phyloP scores from a whole-genome alignment of 1,140 invertebrate species.

The Orussus abietinus region DNA sequence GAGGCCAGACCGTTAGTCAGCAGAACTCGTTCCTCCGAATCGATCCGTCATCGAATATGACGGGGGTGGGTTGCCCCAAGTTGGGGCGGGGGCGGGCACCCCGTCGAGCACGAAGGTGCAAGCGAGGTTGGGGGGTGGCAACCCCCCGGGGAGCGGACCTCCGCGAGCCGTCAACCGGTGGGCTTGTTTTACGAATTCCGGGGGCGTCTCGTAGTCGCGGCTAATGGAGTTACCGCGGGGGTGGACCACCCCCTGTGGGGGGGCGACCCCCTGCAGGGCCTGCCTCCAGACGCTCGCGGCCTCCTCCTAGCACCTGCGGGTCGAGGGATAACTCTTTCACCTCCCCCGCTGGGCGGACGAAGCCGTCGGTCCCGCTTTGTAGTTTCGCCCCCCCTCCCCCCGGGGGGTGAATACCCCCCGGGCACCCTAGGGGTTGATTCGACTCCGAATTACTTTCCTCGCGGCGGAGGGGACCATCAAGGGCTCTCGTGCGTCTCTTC shows the following conservation, averaged over 20 bases:
- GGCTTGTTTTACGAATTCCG: conserved; percentile 27
- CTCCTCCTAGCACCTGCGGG: not conserved
- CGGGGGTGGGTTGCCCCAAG: conserved; percentile 13
- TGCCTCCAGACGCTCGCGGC: not conserved
- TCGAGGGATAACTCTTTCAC: too few relatives aligned
- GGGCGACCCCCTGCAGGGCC: too few relatives aligned
- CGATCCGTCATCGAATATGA: conserved; percentile 30
- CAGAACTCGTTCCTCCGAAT: conserved; percentile 28
- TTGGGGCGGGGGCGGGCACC: conserved; percentile 4
- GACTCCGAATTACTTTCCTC: too few relatives aligned
- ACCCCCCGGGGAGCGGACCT: not conserved
- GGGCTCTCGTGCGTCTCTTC: too few relatives aligned
- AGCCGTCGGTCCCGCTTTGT: too few relatives aligned
- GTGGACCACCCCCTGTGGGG: too few relatives aligned
- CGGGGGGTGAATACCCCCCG: too few relatives aligned
- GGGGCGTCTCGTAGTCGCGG: conserved; percentile 16
- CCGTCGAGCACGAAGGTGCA: conserved; percentile 10
- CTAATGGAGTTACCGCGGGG: conserved; percentile 28
- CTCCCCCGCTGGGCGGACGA: too few relatives aligned
- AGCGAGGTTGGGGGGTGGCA: not conserved
- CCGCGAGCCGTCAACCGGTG: conserved; percentile 12
- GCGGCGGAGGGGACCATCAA: too few relatives aligned
- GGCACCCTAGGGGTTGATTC: too few relatives aligned
- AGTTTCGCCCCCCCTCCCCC: too few relatives aligned
- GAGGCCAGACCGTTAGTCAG: conserved; percentile 37